Conservation (phyloP, 1,140 invertebrate species). For the Drosophila grimshawi region DNA sequence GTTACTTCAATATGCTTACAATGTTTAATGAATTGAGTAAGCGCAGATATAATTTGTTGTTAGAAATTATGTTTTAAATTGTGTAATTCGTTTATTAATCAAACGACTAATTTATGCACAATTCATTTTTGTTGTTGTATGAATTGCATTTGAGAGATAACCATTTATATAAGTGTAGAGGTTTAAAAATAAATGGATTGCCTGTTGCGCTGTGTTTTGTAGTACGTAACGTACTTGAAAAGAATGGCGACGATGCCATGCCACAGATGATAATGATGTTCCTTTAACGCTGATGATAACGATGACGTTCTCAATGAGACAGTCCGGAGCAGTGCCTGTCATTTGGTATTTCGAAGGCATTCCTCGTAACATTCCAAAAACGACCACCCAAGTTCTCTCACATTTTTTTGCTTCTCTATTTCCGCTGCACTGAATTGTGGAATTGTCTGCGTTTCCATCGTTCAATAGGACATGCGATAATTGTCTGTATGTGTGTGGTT, state of each 20-base stretch:
- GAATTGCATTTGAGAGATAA: neutral
- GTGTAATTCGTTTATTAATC: too few species aligned
- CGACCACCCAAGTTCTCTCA: slow-evolving; percentile 22
- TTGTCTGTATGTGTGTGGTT: slow-evolving; percentile 22
- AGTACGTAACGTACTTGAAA: slow-evolving; percentile 63
- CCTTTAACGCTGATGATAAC: slow-evolving; percentile 21
- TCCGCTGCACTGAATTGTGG: slow-evolving; percentile 57
- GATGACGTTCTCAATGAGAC: slow-evolving; percentile 65
- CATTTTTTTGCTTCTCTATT: slow-evolving; percentile 20
- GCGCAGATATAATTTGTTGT: too few species aligned
- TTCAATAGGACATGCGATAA: slow-evolving; percentile 49
- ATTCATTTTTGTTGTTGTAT: neutral
- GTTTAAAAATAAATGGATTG: neutral
- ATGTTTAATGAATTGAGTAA: too few species aligned
- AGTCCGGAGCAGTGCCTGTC: slow-evolving; percentile 32
- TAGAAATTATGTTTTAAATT: too few species aligned
- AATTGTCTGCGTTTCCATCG: slow-evolving; percentile 42
- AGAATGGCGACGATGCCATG: slow-evolving; percentile 60
- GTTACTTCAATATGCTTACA: too few species aligned
- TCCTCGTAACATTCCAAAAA: slow-evolving; percentile 65
- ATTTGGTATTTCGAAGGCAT: slow-evolving; percentile 65
- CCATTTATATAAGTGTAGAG: too few species aligned
- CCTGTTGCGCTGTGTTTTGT: slow-evolving; percentile 24
- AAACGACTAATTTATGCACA: neutral
- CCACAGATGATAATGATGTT: slow-evolving; percentile 27